These are phyloP conservation scores for Cinclus cinclus DNA, from an alignment of 2,113 vertebrate genomes.

Conservation along the genomic window DNA sequence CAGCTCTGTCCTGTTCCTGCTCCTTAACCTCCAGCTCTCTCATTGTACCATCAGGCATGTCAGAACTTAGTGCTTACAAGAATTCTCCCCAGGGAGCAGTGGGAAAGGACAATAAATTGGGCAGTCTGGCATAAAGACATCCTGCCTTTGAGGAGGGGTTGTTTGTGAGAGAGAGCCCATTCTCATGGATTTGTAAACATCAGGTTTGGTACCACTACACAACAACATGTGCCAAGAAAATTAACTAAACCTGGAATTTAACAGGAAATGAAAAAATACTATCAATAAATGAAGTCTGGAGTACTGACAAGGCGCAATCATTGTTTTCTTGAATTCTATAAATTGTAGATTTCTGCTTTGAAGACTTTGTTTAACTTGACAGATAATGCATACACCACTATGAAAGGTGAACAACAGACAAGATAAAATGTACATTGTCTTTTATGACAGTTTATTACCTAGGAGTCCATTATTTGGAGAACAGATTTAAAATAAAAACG, in stretches of 20 bases:
- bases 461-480: background rate
- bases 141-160: background rate
- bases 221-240: background rate
- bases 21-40: background rate
- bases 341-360: background rate
- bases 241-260: background rate
- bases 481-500: background rate
- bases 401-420: background rate
- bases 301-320: background rate
- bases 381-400: background rate
- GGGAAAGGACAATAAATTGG: background rate
- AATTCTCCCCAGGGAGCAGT: background rate
- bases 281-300: background rate
- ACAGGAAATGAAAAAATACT: background rate
- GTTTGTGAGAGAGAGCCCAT: background rate
- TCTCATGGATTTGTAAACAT: background rate
- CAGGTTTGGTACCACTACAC: background rate
- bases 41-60: background rate
- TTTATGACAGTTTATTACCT: background rate
- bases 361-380: background rate
- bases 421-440: background rate
- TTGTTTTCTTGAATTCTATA: background rate
- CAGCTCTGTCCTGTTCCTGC: background rate
- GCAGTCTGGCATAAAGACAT: background rate
- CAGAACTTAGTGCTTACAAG: background rate